Conservation (phyloP, 2,888 invertebrate genomes). For the Petrophora chlorosata region DNA sequence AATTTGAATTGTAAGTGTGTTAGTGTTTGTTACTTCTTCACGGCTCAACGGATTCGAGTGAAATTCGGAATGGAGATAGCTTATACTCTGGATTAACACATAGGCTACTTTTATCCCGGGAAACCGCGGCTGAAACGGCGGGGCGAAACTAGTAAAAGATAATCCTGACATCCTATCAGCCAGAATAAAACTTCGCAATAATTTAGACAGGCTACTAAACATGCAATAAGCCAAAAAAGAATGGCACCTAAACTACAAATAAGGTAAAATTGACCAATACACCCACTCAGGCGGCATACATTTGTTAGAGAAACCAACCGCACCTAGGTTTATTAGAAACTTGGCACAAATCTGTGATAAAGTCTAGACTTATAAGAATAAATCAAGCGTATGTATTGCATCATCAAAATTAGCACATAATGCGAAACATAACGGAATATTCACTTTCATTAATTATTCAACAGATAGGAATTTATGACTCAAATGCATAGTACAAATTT, state of each 20-base stretch:
- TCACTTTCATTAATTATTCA: constrained; percentile 26
- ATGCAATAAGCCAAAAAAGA: background rate
- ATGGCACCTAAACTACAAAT: background rate
- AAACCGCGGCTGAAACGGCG: too few species aligned
- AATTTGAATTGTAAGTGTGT: too few species aligned
- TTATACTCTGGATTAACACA: too few species aligned
- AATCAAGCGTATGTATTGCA: constrained; percentile 9
- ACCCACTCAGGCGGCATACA: constrained; percentile 3
- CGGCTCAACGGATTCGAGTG: too few species aligned
- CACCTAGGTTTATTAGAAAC: background rate
- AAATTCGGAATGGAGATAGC: too few species aligned
- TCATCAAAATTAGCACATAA: constrained; percentile 32
- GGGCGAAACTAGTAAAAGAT: too few species aligned
- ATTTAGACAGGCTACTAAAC: background rate
- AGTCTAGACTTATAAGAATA: constrained; percentile 7
- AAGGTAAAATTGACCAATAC: constrained; percentile 10
- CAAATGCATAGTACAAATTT: too few species aligned
- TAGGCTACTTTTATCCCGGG: too few species aligned
- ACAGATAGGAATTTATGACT: constrained; percentile 5
- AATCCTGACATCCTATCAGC: too few species aligned
- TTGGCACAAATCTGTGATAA: background rate
- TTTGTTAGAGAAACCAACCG: constrained; percentile 1
- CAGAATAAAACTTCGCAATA: too few species aligned
- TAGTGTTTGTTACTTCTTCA: too few species aligned
- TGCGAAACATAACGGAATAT: constrained; percentile 18